Conservation (phyloP, 2,113 vertebrate species). For the Cercopithecus mona region DNA sequence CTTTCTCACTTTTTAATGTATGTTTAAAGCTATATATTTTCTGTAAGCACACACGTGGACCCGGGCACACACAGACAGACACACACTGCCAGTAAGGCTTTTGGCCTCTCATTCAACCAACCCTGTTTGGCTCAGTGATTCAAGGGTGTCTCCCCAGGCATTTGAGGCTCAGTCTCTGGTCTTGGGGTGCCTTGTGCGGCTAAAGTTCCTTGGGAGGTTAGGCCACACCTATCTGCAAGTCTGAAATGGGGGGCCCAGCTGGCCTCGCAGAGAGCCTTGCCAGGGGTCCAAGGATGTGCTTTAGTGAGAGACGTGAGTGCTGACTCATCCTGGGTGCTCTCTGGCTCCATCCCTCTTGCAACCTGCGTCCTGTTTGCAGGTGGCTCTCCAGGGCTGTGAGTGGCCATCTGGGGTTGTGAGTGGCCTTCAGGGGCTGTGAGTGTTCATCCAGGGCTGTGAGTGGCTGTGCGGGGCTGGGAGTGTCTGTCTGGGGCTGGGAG, state of each 20-base stretch:
- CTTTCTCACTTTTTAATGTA: background rate
- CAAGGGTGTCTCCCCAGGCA: background rate
- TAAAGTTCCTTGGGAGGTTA: background rate
- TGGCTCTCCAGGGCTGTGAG: background rate
- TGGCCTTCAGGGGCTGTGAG: no score
- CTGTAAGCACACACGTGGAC: accelerated
- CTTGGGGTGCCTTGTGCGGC: background rate
- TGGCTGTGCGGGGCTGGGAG: no score
- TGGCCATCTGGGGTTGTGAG: no score
- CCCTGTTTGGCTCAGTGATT: background rate
- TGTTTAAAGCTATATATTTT: background rate
- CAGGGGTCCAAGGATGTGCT: background rate
- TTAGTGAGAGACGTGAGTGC: no score
- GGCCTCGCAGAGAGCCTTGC: background rate
- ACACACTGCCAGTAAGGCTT: no score
- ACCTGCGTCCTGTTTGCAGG: background rate
- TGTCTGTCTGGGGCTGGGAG: no score
- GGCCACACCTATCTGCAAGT: background rate
- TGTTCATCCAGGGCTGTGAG: no score
- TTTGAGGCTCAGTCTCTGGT: background rate
- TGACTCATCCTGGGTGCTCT: background rate
- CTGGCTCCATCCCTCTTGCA: background rate
- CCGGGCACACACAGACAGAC: no score
- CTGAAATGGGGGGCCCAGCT: background rate
- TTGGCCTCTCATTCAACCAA: background rate